Conservation (phyloP, 2,797 vertebrate species). For the Mastacembelus armatus region DNA sequence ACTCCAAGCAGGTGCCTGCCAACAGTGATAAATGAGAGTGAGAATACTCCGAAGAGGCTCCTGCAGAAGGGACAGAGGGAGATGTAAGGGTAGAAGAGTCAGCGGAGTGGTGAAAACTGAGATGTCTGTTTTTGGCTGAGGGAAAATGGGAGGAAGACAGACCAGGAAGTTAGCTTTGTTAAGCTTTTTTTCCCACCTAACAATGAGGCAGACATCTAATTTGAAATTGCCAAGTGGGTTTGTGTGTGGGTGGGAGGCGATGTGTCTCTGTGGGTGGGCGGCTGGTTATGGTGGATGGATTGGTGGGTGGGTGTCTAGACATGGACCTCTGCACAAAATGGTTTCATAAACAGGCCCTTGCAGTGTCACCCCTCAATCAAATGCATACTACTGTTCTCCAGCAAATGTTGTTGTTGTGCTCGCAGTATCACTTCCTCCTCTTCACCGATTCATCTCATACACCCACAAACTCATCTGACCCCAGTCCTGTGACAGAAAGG, state of each 20-base stretch:
- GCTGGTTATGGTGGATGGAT: conserved; percentile 26
- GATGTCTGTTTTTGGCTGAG: conserved; percentile 56
- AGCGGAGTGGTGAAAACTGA: conserved; percentile 64
- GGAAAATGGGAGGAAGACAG: conserved; percentile 35
- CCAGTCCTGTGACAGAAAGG: conserved; percentile 35
- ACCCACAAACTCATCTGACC: conserved; percentile 22
- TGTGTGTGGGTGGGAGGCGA: conserved; percentile 27
- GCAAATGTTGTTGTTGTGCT: conserved; percentile 9
- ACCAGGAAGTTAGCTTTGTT: conserved; percentile 61
- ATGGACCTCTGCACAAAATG: conserved; percentile 58
- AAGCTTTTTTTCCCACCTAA: not conserved
- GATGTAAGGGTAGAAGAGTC: conserved; percentile 73
- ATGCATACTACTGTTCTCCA: conserved; percentile 24
- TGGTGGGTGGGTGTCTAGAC: conserved; percentile 64
- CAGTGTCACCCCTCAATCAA: conserved; percentile 43
- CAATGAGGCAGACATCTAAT: conserved; percentile 38
- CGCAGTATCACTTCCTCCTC: conserved; percentile 67
- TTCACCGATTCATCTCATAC: conserved; percentile 28
- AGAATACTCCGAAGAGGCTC: conserved; percentile 46
- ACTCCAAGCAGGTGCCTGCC: conserved; percentile 63
- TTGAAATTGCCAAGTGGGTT: conserved; percentile 56
- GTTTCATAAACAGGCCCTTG: conserved; percentile 42
- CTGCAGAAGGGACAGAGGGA: conserved; percentile 43
- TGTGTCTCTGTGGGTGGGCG: conserved; percentile 28
- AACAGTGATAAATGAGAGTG: conserved; percentile 62